These are phyloP conservation scores for Macrotis lagotis DNA, from an alignment of 2,113 vertebrate genomes.

Conservation along the genomic window DNA sequence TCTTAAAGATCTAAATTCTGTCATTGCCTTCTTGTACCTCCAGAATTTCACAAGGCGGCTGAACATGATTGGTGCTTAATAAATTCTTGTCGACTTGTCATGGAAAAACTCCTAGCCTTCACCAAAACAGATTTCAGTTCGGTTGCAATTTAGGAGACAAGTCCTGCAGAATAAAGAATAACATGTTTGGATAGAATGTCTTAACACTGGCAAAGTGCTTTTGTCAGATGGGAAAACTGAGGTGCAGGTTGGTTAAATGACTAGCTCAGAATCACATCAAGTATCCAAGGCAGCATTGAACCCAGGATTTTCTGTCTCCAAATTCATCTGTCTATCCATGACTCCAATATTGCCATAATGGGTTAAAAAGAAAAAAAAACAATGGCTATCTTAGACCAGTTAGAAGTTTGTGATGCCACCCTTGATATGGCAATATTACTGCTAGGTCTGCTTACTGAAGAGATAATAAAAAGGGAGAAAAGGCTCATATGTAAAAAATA, in stretches of 20 bases:
- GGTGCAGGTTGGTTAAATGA: not conserved
- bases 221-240: not conserved
- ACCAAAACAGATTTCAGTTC: not conserved
- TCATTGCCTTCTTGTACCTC: not conserved
- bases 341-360: not conserved
- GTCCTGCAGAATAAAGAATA: not conserved
- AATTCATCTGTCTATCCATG: not conserved
- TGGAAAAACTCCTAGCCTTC: not conserved
- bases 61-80: no score
- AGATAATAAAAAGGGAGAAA: no score
- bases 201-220: not conserved
- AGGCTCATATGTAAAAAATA: no score
- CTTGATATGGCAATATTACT: no score
- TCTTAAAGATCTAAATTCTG: not conserved
- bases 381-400: not conserved
- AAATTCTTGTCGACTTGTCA: not conserved
- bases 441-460: no score
- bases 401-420: not conserved
- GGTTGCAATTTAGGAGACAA: not conserved
- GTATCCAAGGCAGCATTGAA: not conserved
- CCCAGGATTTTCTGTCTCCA: not conserved
- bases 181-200: not conserved
- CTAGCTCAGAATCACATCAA: not conserved
- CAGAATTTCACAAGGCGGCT: not conserved
- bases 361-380: not conserved